Conservation (phyloP, 2,113 vertebrate species). For the Pomatorhinus ruficollis region DNA sequence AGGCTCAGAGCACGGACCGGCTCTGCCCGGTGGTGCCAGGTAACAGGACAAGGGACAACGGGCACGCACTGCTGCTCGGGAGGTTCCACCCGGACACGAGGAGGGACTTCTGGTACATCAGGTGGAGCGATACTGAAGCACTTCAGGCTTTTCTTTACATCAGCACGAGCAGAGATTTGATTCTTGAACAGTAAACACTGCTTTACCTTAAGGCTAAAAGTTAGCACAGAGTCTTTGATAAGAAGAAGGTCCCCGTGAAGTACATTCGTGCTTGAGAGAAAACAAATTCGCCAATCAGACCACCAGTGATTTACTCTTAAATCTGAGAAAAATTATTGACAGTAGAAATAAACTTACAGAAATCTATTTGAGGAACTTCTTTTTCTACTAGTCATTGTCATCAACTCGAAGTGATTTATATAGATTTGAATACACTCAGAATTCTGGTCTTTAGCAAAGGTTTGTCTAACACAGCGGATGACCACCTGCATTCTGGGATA, state of each 20-base stretch:
- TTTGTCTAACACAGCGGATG: slow-evolving; percentile 81
- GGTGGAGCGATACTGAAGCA: background rate
- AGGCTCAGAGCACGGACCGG: background rate
- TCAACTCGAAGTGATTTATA: slow-evolving; percentile 83
- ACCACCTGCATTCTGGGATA: slow-evolving; percentile 79
- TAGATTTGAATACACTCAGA: slow-evolving; percentile 82
- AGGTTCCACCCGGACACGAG: background rate
- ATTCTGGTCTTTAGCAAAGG: slow-evolving; percentile 86
- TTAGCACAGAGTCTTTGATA: background rate
- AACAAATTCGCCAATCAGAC: background rate
- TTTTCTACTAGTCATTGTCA: slow-evolving; percentile 87
- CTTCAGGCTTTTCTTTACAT: slow-evolving; percentile 77
- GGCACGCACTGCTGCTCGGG: background rate
- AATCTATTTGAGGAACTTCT: slow-evolving; percentile 84
- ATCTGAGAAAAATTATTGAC: background rate
- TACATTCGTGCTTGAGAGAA: background rate
- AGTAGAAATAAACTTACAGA: slow-evolving; percentile 64
- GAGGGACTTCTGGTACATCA: background rate
- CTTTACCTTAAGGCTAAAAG: slow-evolving; percentile 61
- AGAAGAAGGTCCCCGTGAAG: background rate
- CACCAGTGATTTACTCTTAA: background rate
- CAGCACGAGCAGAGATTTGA: slow-evolving; percentile 82
- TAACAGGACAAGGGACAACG: background rate
- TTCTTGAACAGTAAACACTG: slow-evolving; percentile 85
- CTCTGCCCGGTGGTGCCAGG: background rate